These are phyloP conservation scores for Sanderia malayensis DNA, from an alignment of 30 jellyfish, hydroid and myxozoan species.

Conservation along the genomic window DNA sequence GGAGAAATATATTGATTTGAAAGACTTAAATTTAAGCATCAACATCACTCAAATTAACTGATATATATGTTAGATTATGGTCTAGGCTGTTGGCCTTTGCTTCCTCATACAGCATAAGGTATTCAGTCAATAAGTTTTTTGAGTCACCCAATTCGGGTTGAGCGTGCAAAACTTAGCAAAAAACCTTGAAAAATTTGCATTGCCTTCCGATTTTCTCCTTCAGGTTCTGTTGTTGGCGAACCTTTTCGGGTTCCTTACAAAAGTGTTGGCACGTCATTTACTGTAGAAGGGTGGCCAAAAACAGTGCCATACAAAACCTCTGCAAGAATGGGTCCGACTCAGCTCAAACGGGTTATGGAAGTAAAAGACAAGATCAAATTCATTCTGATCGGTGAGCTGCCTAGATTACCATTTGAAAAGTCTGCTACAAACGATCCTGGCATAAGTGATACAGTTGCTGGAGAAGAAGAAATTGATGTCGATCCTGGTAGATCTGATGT, in stretches of 20 bases:
- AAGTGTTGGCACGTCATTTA: not conserved
- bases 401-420: slow-evolving; percentile 1
- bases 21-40: not conserved
- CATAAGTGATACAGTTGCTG: not conserved
- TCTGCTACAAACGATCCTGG: not conserved
- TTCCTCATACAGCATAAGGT: not conserved
- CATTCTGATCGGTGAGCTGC: slow-evolving; percentile 8
- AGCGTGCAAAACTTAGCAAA: not conserved
- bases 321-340: slow-evolving; percentile 29
- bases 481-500: not conserved
- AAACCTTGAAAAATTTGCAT: not conserved
- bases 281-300: slow-evolving; percentile 17
- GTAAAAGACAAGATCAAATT: slow-evolving; percentile 2
- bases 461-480: slow-evolving; percentile 7
- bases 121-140: not conserved
- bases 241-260: not conserved
- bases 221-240: not conserved
- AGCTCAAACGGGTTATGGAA: slow-evolving; percentile 29
- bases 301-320: slow-evolving; percentile 22
- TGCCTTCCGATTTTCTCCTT: not conserved
- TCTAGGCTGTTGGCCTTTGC: not conserved
- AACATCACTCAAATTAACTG: not conserved
- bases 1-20: not conserved
- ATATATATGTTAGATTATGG: not conserved
- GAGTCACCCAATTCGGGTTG: slow-evolving; percentile 1